A percentile compares a stretch with the other conserved stretches of the same genome.
Evolutionary conservation across 2,888 invertebrate species (phyloP).

Genomic region (Trichopria drosophilae): DNA sequence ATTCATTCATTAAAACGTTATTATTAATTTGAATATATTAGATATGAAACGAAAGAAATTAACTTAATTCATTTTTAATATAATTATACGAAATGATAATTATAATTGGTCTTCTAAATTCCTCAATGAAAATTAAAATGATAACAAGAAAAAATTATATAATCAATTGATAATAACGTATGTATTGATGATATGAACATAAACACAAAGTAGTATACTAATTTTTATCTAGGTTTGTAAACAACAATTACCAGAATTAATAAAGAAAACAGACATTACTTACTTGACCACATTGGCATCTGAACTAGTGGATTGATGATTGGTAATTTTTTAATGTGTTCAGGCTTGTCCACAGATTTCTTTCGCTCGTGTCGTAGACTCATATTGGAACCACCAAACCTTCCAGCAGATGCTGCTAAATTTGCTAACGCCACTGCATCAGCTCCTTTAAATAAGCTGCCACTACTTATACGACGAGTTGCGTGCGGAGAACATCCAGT

Average conservation of each 20-base stretch:
- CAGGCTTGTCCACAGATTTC: slow-evolving; percentile 63
- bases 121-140: slow-evolving; percentile 5
- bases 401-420: slow-evolving; percentile 65
- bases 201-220: neutral
- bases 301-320: slow-evolving; percentile 88
- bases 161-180: too few species aligned
- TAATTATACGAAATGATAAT: slow-evolving; percentile 3
- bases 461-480: slow-evolving; percentile 86
- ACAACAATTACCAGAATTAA: slow-evolving; percentile 6
- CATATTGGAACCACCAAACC: slow-evolving; percentile 56
- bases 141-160: too few species aligned
- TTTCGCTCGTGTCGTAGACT: slow-evolving; percentile 51
- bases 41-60: slow-evolving; percentile 2
- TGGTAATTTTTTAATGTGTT: slow-evolving; percentile 70
- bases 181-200: too few species aligned
- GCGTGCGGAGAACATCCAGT: slow-evolving; percentile 80
- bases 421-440: slow-evolving; percentile 65
- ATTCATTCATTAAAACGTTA: slow-evolving; percentile 6
- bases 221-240: too few species aligned
- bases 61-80: neutral
- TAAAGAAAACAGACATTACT: slow-evolving; percentile 48
- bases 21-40: slow-evolving; percentile 12
- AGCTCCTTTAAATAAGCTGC: slow-evolving; percentile 80
- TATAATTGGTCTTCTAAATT: neutral
- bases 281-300: slow-evolving; percentile 85